Evolutionary conservation across 2,113 vertebrate species (phyloP), one percentile per base, ranked within the genome.

Genomic region (Synchiropus splendidus): DNA sequence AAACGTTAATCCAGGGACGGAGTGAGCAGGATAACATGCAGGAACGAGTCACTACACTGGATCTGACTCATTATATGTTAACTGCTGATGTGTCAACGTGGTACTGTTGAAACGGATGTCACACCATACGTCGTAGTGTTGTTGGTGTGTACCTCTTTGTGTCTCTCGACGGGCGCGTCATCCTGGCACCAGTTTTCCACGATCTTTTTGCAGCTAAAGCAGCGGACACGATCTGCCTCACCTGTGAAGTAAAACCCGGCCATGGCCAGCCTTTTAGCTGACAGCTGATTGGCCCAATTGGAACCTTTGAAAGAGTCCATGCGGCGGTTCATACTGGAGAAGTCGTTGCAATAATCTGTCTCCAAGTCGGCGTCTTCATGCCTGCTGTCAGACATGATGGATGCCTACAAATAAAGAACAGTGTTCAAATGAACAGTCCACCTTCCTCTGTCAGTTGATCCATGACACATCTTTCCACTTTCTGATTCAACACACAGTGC

Each of bases 171-270:
- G 14, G 90, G 91, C 5, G 67, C 74, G 54, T 95, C 91, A 21
- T 79, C 92, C 8, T 39, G 70, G 0, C 53, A 40, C 95, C 95
- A 97, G 71, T 90, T 86, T 71, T 91, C 89, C 38, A 87, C 10
- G 12, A 77, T 80, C 6, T 54, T 68, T 3, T 56, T 59, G 75
- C 94, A 98, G 55, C 92, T 88, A 73, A 91, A 96, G 74, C 95
- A 96, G 42, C 72, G 54, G n/a, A 93, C 95, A 0, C 74, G 77
- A 61, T 97, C 92, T 1, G 82, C 77, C n/a, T 74, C 49, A 15
- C 94, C 95, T 0, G 88, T 91, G 54, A 89, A 94, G 33, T 89
- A 85, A 67, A 97, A 94, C 18, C 92, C 95, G 12, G 92, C 92
- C 16, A 64, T 76, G 16, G 94, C 92, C 27, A 96, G 41, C 1